Conservation (phyloP, 1,140 invertebrate species). For the Trigoniulus corallinus region DNA sequence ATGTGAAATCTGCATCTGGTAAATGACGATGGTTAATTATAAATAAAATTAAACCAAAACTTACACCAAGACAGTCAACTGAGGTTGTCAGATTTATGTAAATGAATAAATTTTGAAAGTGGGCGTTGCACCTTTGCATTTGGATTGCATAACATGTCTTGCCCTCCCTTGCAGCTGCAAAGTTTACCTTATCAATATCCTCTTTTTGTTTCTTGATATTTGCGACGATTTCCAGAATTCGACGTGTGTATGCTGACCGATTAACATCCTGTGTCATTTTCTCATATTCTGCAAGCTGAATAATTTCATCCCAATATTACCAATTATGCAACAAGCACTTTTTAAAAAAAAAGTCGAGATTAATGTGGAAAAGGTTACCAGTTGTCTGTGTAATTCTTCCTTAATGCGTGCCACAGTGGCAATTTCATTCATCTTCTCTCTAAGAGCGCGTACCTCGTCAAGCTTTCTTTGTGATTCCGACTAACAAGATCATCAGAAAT, state of each 20-base stretch:
- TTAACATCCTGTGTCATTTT: conserved; percentile 44
- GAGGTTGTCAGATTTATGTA: no score
- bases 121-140: no score
- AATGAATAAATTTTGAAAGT: no score
- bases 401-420: conserved; percentile 31
- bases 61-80: no score
- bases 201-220: conserved; percentile 86
- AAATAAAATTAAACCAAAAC: no score
- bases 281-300: conserved; percentile 45
- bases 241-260: conserved; percentile 69
- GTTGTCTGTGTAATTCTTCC: conserved; percentile 30
- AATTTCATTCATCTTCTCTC: conserved; percentile 31
- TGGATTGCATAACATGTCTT: no score
- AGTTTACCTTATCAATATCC: conserved; percentile 60
- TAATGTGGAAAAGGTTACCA: conserved; percentile 25
- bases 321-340: no score
- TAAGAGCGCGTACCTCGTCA: conserved; percentile 29
- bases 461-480: conserved; percentile 30
- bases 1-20: no score
- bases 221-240: conserved; percentile 83
- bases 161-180: no score
- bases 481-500: conserved; percentile 17
- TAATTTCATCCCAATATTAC: conserved; percentile 20
- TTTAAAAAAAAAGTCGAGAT: conserved; percentile 14
- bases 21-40: no score